phyloP scores from a whole-genome alignment of 1,140 invertebrate genomes.

The Myzus persicae region DNA sequence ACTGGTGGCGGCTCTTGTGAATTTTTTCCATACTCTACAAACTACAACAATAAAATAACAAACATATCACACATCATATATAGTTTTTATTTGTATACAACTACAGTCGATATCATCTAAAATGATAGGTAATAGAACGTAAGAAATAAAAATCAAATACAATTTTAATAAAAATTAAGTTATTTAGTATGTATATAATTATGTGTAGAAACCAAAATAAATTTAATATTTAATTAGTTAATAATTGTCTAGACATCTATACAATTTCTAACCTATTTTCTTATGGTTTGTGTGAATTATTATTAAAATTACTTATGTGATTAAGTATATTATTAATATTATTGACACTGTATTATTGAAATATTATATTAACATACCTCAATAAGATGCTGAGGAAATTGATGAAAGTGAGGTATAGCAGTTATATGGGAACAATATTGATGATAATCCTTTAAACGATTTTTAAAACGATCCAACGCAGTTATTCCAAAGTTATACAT shows the following conservation, averaged over 20 bases:
- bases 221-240: neutral
- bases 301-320: too few relatives aligned
- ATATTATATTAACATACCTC: constrained; percentile 68
- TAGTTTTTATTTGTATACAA: neutral
- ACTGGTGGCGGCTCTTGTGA: constrained; percentile 24
- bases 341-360: neutral
- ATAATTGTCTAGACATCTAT: neutral
- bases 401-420: constrained; percentile 87
- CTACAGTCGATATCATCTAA: neutral
- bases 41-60: neutral
- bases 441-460: constrained; percentile 90
- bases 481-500: constrained; percentile 97
- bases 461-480: constrained; percentile 92
- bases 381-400: constrained; percentile 88
- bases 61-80: neutral
- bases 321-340: too few relatives aligned
- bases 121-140: neutral
- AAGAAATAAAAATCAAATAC: too few relatives aligned
- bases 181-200: neutral
- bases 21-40: constrained; percentile 34
- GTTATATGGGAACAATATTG: constrained; percentile 95
- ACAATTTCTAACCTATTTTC: neutral
- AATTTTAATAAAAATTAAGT: neutral
- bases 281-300: too few relatives aligned
- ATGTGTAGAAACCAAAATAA: neutral